Percentiles rank a stretch among this genome's conserved stretches.
phyloP scores from a whole-genome alignment of 2,888 invertebrate genomes.

The Brachylomia viminalis region DNA sequence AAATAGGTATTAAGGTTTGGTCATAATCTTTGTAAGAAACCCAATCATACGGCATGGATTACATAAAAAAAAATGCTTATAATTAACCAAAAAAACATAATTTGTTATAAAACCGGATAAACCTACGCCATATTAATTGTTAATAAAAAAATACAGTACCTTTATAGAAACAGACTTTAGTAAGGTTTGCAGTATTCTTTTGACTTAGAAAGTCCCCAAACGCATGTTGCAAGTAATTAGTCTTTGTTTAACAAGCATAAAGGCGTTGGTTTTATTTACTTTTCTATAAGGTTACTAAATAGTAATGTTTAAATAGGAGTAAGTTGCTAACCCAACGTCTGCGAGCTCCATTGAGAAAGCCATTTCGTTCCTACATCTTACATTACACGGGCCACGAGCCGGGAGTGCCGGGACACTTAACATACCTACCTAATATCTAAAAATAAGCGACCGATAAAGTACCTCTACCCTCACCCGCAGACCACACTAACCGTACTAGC shows the following conservation, averaged over 20 bases:
- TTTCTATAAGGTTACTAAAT: slow-evolving; percentile 25
- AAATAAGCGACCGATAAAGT: slow-evolving; percentile 47
- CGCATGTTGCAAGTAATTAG: slow-evolving; percentile 10
- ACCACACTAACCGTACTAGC: slow-evolving; percentile 19
- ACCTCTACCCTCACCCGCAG: slow-evolving; percentile 29
- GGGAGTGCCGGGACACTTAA: slow-evolving; percentile 42
- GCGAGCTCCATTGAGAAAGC: slow-evolving; percentile 50
- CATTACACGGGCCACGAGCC: slow-evolving; percentile 42
- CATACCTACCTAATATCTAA: too few species aligned
- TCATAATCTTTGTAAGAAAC: neutral
- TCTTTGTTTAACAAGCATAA: slow-evolving; percentile 1
- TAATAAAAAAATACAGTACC: neutral
- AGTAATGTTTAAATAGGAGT: slow-evolving; percentile 46
- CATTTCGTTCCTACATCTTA: slow-evolving; percentile 56
- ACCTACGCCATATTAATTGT: neutral
- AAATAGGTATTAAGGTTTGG: neutral
- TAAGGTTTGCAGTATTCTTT: slow-evolving; percentile 10
- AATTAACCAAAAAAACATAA: neutral
- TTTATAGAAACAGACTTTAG: neutral
- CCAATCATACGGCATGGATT: neutral
- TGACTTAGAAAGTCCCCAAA: slow-evolving; percentile 8
- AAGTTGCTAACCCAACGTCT: slow-evolving; percentile 42
- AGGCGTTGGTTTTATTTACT: neutral
- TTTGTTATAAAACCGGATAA: neutral
- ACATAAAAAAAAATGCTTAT: neutral